phyloP scores from a whole-genome alignment of 2,113 vertebrate genomes.

The Athene cunicularia region DNA sequence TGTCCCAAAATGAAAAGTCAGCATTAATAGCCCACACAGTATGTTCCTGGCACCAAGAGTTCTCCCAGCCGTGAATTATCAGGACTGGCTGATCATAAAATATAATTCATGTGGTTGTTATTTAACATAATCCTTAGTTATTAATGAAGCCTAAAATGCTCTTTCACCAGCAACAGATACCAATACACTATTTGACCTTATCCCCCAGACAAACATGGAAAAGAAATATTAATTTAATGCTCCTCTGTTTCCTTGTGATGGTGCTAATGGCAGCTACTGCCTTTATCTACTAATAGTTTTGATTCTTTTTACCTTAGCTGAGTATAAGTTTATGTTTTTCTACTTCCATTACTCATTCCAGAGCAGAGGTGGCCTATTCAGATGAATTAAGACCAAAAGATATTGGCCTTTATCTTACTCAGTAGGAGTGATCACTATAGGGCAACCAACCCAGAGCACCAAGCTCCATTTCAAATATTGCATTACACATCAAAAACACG shows the following conservation, averaged over 20 bases:
- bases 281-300: neutral
- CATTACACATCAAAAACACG: neutral
- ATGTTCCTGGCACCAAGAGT: neutral
- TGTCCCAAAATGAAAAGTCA: neutral
- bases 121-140: neutral
- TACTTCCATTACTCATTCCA: neutral
- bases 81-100: neutral
- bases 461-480: neutral
- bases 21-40: rapidly evolving
- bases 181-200: neutral
- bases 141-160: neutral
- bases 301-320: neutral
- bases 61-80: neutral
- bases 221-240: neutral
- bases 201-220: neutral
- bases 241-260: neutral
- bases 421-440: neutral
- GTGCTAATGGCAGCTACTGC: neutral
- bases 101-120: neutral
- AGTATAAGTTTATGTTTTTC: neutral
- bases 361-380: neutral
- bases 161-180: neutral
- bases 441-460: neutral
- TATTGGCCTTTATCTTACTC: neutral
- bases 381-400: neutral